Base-by-base conservation (phyloP, 2,888 invertebrate species). In the Hemithea aestivaria region DNA sequence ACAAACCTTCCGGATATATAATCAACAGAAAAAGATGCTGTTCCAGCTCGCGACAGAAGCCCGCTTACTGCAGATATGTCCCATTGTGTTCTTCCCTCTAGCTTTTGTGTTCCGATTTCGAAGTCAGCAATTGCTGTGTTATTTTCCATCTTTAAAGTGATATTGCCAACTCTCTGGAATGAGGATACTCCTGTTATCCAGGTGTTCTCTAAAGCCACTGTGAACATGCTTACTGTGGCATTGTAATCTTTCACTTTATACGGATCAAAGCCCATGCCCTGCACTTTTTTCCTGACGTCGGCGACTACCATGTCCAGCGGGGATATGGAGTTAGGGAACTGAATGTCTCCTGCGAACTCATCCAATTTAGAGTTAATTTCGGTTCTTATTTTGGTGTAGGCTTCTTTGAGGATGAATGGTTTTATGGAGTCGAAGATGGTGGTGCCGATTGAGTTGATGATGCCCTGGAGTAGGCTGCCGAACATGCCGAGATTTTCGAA, bases 361-460 rank as follows among this genome's bases (percentile, higher is more conserved):
- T 90, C 90, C 12, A 96, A 88, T 66, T 94, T 91, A 7, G 90
- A 88, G 66, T 96, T 94, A 1, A 96, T 91, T 67, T 93, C 92
- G 1, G 83, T 88, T 51, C 94, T 89, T 1, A 94, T 87, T 65
- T 93, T 92, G 0, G 90, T 89, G 61, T 95, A 94, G 0, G 94
- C 93, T 75, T 94, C 92, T 49, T 90, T 90, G 11, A 96, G 78
- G 48, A 96, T 91, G 52, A 93, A 93, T 0, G 96, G 96, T 66
- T 96, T 96, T 58, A 96, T 93, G 6, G 94, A 93, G 66, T 96
- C 95, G 57, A 97, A 96, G 6, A 96, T 89, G 46, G 95, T 90
- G 7, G 90, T 90, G 0, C 96, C 95, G 0, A 96, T 90, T 0
- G 94, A 92, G 72, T 96, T 96, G 27, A 96, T 90, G 28, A 95